These are phyloP conservation scores for Sceloporus undulatus DNA, from an alignment of 2,113 vertebrate genomes.

Conservation along the genomic window DNA sequence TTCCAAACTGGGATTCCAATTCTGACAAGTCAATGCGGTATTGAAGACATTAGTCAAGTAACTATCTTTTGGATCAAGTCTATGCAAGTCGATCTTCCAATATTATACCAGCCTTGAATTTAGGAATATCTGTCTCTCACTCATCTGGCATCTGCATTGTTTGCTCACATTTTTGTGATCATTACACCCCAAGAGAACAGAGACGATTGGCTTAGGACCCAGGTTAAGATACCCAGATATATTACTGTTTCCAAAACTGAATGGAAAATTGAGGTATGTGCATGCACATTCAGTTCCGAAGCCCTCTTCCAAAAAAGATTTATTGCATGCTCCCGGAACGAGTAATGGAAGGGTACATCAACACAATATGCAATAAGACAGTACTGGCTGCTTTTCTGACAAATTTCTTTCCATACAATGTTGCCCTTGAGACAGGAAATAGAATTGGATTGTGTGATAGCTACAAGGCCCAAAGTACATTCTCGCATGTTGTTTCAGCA, in stretches of 20 bases:
- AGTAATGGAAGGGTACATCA: slow-evolving; percentile 2
- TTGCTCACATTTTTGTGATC: not conserved
- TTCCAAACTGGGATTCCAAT: too few relatives aligned
- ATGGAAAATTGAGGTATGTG: not conserved
- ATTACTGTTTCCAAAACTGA: not conserved
- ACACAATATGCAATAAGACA: slow-evolving; percentile 17
- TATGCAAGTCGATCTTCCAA: not conserved
- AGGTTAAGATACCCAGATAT: not conserved
- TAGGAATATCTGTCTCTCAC: not conserved
- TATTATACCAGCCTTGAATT: not conserved
- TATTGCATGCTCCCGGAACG: slow-evolving; percentile 34
- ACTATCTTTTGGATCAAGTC: too few relatives aligned
- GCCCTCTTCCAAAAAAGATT: accelerated
- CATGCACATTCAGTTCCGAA: not conserved
- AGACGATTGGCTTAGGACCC: not conserved
- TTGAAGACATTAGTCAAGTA: too few relatives aligned
- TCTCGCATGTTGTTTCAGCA: slow-evolving; percentile 41
- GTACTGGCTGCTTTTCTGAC: slow-evolving; percentile 47
- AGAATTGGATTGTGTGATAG: slow-evolving; percentile 54
- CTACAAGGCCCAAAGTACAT: slow-evolving; percentile 42
- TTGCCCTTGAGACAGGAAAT: slow-evolving; percentile 51
- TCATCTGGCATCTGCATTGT: slow-evolving; percentile 5
- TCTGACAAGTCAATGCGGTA: too few relatives aligned
- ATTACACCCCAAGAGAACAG: not conserved
- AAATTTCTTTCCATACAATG: not conserved